phyloP scores from a whole-genome alignment of 2,113 vertebrate species.

The Proteles cristata region DNA sequence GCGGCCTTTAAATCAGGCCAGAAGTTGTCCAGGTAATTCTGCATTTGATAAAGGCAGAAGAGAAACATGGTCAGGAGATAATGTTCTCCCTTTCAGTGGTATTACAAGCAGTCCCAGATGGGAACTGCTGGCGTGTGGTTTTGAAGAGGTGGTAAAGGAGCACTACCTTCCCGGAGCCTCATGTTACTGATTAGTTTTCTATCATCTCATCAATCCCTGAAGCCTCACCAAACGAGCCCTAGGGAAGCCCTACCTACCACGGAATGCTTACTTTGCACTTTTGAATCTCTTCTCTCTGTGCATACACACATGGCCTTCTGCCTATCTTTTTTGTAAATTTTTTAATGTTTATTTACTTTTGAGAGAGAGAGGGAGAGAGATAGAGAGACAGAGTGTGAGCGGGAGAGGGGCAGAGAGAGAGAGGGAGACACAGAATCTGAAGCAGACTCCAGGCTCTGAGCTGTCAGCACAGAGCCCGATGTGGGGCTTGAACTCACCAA shows the following conservation, averaged over 20 bases:
- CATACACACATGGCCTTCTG: too few species aligned
- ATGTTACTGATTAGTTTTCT: background rate
- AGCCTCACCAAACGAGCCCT: background rate
- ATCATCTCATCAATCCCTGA: background rate
- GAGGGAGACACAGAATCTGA: too few species aligned
- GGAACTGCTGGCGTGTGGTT: background rate
- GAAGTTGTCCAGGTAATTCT: slow-evolving; percentile 95
- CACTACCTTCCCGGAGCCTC: background rate
- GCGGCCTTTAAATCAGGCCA: slow-evolving; percentile 93
- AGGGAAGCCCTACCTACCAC: background rate
- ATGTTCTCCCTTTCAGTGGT: background rate
- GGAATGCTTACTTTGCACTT: background rate
- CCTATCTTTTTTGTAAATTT: too few species aligned
- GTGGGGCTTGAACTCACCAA: too few species aligned
- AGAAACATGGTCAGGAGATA: background rate
- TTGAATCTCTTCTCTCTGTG: background rate
- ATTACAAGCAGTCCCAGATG: background rate
- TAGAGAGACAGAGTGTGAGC: too few species aligned
- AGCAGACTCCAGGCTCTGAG: too few species aligned
- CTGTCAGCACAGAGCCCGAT: too few species aligned
- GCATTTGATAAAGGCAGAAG: background rate
- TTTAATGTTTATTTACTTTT: too few species aligned
- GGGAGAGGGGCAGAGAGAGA: too few species aligned
- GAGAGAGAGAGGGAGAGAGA: too few species aligned
- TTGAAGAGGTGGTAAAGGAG: background rate